Base-by-base conservation (phyloP, 2,888 invertebrate species). In the Heteropelma amictum region DNA sequence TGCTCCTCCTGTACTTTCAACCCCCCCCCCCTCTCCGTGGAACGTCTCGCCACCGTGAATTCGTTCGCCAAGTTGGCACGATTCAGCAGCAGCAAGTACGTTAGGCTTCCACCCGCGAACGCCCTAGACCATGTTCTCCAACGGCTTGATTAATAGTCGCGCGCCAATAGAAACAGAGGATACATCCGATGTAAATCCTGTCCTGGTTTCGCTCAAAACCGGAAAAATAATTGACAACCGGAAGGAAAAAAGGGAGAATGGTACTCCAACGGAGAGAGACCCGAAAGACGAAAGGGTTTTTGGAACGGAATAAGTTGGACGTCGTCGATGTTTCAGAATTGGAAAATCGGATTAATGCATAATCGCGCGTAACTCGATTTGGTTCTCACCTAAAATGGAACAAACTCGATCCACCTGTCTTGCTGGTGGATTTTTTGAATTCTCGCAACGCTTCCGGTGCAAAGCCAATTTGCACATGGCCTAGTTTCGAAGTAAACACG, bases 141-240 rank as follows among this genome's bases (percentile, higher is more conserved):
- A 42, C 45, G 35, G 49, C 65, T 75, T 70, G 70, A 75, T 75
- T 70, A 61, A 70, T 60, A 65, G 74, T 54, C 65, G 28, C 8
- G 60, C 61, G 33, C 40, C 38, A 58, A 58, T 51, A 17, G 33
- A 45, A 30, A 26, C 26, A 53, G 2, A 42, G n/a, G 40, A 60
- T 21, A 54, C 51, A 14, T 12, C 28, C 17, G 19, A 30, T 54
- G 63, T 71, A 71, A 71, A 58, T 51, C 23, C 8, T 33, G 49
- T 56, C 8, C 23, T 26, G 33, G 12, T 65, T 30, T 3, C 6
- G 7, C 45, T 28, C 10, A 28, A 53, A 38, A 45, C 23, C 40
- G 12, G 30, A 30, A 45, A n/a, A 58, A 64, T 58, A 40, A 10
- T 60, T 61, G 42, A 60, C 30, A 42, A 2, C 42, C 12, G 4